phyloP scores from a whole-genome alignment of 2,797 vertebrate genomes.

The Astyanax mexicanus region DNA sequence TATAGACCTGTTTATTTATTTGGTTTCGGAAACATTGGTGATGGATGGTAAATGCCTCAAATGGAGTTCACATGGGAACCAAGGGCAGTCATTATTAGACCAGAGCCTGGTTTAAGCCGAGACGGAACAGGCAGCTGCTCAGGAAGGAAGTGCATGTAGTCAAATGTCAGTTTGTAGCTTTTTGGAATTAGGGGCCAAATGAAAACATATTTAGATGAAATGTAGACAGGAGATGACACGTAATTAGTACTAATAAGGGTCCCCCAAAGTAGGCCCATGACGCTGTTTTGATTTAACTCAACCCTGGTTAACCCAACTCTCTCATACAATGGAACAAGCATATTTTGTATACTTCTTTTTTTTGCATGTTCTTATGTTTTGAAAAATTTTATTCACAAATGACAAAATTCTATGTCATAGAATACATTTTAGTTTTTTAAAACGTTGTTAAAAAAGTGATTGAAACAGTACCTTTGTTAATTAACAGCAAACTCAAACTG shows the following conservation, averaged over 20 bases:
- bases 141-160: constrained; percentile 46
- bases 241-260: neutral
- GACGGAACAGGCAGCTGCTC: constrained; percentile 36
- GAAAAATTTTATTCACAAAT: too few relatives aligned
- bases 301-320: too few relatives aligned
- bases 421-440: too few relatives aligned
- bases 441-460: too few relatives aligned
- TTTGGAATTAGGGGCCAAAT: constrained; percentile 8
- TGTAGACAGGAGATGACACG: too few relatives aligned
- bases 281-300: too few relatives aligned
- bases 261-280: neutral
- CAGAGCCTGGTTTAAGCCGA: neutral
- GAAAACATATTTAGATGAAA: constrained; percentile 30
- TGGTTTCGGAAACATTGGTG: constrained; percentile 23
- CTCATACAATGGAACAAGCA: too few relatives aligned
- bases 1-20: constrained; percentile 39
- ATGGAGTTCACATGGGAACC: constrained; percentile 57
- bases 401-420: too few relatives aligned
- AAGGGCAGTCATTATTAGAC: constrained; percentile 55
- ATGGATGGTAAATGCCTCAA: constrained; percentile 54
- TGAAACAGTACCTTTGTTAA: too few relatives aligned
- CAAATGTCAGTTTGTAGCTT: constrained; percentile 38
- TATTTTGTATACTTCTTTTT: too few relatives aligned
- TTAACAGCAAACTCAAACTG: too few relatives aligned
- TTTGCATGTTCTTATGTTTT: too few relatives aligned